Conservation (phyloP, 2,888 invertebrate genomes). For the Julus scandinavius region DNA sequence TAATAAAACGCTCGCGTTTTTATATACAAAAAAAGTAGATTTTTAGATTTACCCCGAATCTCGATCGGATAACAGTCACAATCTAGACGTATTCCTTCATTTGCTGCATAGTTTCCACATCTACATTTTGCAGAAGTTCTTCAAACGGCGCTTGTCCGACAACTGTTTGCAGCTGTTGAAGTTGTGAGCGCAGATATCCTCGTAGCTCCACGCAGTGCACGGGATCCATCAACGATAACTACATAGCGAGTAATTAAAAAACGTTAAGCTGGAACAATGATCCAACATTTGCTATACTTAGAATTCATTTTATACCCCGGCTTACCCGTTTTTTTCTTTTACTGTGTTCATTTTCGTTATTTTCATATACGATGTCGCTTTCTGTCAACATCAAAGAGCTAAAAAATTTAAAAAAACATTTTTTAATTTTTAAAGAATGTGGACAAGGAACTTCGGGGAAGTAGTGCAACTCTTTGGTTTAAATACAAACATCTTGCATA, state of each 20-base stretch:
- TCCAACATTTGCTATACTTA: too few relatives aligned
- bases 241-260: constrained; percentile 60
- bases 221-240: constrained; percentile 78
- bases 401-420: neutral
- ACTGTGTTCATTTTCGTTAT: constrained; percentile 64
- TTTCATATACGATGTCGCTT: constrained; percentile 63
- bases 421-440: neutral
- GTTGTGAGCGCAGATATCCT: constrained; percentile 69
- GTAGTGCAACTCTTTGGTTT: too few relatives aligned
- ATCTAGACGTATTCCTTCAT: constrained; percentile 64
- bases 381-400: constrained; percentile 61
- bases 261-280: too few relatives aligned
- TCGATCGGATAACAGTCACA: neutral
- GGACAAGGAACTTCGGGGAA: too few relatives aligned
- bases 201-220: constrained; percentile 80
- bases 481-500: neutral
- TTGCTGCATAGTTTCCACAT: constrained; percentile 78
- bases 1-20: neutral
- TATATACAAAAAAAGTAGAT: neutral
- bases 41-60: neutral
- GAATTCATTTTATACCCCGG: neutral
- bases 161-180: constrained; percentile 76
- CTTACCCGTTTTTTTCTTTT: constrained; percentile 61
- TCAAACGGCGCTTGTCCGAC: constrained; percentile 82
- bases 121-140: constrained; percentile 78